Evolutionary conservation across 2,888 invertebrate genomes (phyloP).

Genomic region (Epicampocera succincta): DNA sequence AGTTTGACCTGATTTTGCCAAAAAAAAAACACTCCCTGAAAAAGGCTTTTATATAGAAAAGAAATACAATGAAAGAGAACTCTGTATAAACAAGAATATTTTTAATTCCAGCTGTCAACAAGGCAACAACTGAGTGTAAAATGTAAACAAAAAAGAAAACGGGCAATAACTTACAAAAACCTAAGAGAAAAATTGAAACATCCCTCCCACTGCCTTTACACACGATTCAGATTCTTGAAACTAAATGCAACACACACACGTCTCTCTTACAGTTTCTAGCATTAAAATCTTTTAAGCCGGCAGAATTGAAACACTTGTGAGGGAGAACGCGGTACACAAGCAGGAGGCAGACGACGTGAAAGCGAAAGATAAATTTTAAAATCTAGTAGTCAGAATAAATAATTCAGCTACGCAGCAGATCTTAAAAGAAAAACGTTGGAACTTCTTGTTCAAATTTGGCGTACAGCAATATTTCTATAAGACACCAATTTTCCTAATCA

Average conservation of each 20-base stretch:
- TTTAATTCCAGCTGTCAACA: constrained; percentile 17
- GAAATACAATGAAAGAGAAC: not conserved
- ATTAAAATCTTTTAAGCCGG: not conserved
- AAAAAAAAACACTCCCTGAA: not conserved
- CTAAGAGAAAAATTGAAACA: too few species aligned
- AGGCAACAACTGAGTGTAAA: constrained; percentile 18
- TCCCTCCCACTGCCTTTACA: too few species aligned
- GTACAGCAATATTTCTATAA: constrained; percentile 3
- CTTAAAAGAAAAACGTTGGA: constrained; percentile 1
- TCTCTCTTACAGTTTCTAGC: not conserved
- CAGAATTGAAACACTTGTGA: constrained; percentile 3
- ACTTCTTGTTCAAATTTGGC: not conserved
- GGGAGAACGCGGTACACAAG: not conserved
- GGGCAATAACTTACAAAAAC: not conserved
- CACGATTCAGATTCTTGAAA: not conserved
- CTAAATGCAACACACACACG: not conserved
- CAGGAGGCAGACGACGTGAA: not conserved
- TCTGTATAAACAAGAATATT: constrained; percentile 19
- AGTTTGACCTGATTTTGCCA: constrained; percentile 35
- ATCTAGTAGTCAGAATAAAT: constrained; percentile 35
- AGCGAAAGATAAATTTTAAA: constrained; percentile 27
- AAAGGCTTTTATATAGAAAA: constrained; percentile 16
- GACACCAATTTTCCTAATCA: constrained; percentile 18
- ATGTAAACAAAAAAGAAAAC: constrained; percentile 5
- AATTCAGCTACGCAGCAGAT: constrained; percentile 20